Evolutionary conservation across 2,113 vertebrate genomes (phyloP), one percentile per base, ranked within the genome.

Genomic region (Gila orcuttii): DNA sequence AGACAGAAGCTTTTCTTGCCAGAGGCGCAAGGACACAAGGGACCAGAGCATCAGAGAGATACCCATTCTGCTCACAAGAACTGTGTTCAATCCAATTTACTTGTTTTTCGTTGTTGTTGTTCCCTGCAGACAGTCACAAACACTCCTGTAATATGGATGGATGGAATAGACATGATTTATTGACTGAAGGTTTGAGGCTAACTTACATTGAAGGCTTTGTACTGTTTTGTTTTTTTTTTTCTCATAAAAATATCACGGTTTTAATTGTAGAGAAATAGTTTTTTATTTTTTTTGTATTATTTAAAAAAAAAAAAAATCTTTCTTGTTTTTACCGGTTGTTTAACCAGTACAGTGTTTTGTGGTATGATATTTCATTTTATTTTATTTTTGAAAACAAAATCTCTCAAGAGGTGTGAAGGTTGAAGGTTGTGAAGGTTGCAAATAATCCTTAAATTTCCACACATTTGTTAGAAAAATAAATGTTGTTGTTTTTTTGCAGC

Each of bases 161-260:
- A 82, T 80, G 39, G 13, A 28, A 80, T 15, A 12, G 57, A 45
- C 60, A 66, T 33, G 42, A 33, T 33, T 82, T 82, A 82, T 82
- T 50, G 25, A 80, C 36, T 19, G 59, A 62, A 64, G 31, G 77
- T 79, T 79, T 57, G 31, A 60, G 4, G 13, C 60, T 28, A 25
- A 25, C 39, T 1, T 64, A 64, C 12, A 64, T 45, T 28, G 59
- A 64, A 45, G 57, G 57, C 10, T 68, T 50, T 79, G 77, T 79
- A 60, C 21, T 52, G 45, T 42, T 62, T 60, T 79, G 39, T 21
- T 57, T 36, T 50, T 23, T n/a, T 42, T 33, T 3, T 36, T 4
- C 28, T 74, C 7, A 15, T 71, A 79, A 39, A 33, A 59, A 33
- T 33, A 79, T 79, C 25, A 77, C 8, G 33, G 33, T 39, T 31